These are phyloP conservation scores for Prunella strophiata DNA, from an alignment of 2,797 vertebrate species.

Conservation along the genomic window DNA sequence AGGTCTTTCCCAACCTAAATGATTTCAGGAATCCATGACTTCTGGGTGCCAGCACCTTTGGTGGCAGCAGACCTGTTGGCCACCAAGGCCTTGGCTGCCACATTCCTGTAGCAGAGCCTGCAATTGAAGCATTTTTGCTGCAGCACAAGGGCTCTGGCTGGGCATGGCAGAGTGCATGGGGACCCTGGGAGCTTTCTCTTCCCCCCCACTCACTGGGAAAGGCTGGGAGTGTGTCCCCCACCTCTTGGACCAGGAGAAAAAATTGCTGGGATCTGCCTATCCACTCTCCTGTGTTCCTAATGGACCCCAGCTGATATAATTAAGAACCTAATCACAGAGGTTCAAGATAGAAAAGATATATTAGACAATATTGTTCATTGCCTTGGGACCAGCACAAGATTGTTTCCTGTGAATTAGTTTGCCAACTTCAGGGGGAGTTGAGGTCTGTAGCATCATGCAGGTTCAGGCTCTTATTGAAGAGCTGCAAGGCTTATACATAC, in stretches of 20 bases:
- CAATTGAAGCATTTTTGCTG: accelerated
- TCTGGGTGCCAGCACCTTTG: background rate
- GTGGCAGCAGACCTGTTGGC: background rate
- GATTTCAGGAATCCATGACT: background rate
- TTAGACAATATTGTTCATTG: background rate
- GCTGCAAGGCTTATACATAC: background rate
- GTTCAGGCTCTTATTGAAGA: background rate
- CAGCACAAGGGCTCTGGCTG: background rate
- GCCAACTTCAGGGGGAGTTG: background rate
- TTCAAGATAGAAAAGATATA: background rate
- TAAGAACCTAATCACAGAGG: background rate
- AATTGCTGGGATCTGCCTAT: background rate
- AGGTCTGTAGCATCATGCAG: background rate
- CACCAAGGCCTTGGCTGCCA: background rate
- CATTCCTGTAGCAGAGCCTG: accelerated
- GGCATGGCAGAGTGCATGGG: background rate
- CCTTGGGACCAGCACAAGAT: background rate
- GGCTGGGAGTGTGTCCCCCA: accelerated
- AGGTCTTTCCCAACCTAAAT: background rate
- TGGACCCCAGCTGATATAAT: background rate
- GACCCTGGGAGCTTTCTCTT: background rate
- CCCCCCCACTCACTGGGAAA: background rate
- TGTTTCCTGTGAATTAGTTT: background rate
- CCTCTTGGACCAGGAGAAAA: background rate
- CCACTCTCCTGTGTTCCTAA: background rate